Evolutionary conservation across 37 sponge, comb jelly and placozoan species (phyloP).

Genomic region (Oscarella lobularis): DNA sequence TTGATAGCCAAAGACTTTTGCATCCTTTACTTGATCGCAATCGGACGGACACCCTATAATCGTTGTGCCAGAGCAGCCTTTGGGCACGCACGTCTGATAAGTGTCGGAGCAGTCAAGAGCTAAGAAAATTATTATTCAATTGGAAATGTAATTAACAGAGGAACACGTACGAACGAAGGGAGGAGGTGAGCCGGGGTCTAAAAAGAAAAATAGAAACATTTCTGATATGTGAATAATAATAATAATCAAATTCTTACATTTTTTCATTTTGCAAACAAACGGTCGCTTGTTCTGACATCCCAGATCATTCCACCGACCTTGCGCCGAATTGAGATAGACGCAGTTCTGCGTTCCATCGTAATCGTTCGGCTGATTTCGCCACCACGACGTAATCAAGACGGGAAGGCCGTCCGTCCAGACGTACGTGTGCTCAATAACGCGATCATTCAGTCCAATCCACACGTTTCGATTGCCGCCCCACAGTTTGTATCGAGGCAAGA

Average conservation of each 20-base stretch:
- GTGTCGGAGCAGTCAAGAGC: neutral
- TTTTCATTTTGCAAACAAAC: neutral
- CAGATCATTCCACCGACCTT: neutral
- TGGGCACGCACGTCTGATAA: neutral
- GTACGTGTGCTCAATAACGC: neutral
- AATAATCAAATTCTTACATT: neutral
- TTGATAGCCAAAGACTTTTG: neutral
- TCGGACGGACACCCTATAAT: too few species aligned
- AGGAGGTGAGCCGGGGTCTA: neutral
- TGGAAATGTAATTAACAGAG: neutral
- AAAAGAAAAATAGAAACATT: neutral
- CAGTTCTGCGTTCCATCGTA: neutral
- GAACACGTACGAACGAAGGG: neutral
- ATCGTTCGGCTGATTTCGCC: neutral
- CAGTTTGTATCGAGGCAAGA: too few species aligned
- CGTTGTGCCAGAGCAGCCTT: too few species aligned
- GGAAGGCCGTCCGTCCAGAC: neutral
- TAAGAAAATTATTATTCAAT: neutral
- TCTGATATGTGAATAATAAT: neutral
- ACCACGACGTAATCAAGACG: neutral
- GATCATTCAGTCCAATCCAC: slow-evolving; percentile 6
- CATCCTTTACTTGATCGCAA: neutral
- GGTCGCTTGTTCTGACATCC: neutral
- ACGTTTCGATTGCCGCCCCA: neutral
- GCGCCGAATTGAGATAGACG: neutral